Base-by-base conservation (phyloP, 2,888 invertebrate species). In the Plutella xylostella region DNA sequence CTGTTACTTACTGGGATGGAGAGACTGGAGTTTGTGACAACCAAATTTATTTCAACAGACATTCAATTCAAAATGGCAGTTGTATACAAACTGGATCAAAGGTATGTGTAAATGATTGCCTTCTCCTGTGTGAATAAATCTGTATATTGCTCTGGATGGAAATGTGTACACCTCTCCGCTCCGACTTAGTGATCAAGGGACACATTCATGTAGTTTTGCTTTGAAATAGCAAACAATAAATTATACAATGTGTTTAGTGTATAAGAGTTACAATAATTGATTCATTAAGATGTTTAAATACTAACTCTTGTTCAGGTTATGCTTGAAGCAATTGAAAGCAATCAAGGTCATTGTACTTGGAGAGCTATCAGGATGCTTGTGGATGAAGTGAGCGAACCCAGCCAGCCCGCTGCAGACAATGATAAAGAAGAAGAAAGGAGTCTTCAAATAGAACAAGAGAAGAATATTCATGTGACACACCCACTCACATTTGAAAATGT, bases 251-350 rank as follows among this genome's bases (percentile, higher is more conserved):
- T n/a, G n/a, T n/a, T n/a, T n/a, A n/a, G n/a, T n/a, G n/a, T n/a
- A n/a, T n/a, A n/a, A n/a, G n/a, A n/a, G n/a, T n/a, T n/a, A n/a
- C n/a, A n/a, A n/a, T n/a, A n/a, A n/a, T n/a, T n/a, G n/a, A n/a
- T n/a, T n/a, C n/a, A n/a, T n/a, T n/a, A n/a, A n/a, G n/a, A n/a
- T n/a, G n/a, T n/a, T n/a, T n/a, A n/a, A n/a, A n/a, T n/a, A n/a
- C n/a, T n/a, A n/a, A n/a, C n/a, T n/a, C n/a, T n/a, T n/a, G 63
- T 65, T 43, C 61, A 85, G 84, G 77, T 91, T 3, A 62, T 85
- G 45, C 85, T 86, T 4, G 90, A 92, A 62, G 85, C 88, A 1
- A 90, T 93, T 55, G 93, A 93, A 72, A 92, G 92, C 64, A 87
- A 88, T 54, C 89, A 90, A 74, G 84, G 80, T 14, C 55, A 59